phyloP scores from a whole-genome alignment of 2,113 vertebrate genomes.

The Clinocottus analis region DNA sequence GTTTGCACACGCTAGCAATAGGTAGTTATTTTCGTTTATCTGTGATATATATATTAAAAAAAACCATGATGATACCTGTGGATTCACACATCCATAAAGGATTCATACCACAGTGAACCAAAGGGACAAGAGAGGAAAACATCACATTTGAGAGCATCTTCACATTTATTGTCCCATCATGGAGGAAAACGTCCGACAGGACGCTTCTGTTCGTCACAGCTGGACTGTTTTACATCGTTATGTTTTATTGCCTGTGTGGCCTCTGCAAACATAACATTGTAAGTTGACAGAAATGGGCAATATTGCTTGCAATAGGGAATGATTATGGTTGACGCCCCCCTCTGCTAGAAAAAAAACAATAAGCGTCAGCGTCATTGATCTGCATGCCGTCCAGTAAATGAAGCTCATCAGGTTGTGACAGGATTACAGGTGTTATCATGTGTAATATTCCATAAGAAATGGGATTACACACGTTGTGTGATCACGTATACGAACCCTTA shows the following conservation, averaged over 20 bases:
- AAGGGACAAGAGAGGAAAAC: neutral
- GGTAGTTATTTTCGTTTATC: neutral
- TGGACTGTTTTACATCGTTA: neutral
- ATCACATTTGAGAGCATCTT: neutral
- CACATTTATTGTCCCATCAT: too few relatives aligned
- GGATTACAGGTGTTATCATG: neutral
- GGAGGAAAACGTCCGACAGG: too few relatives aligned
- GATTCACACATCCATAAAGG: neutral
- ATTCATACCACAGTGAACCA: neutral
- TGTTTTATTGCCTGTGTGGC: neutral
- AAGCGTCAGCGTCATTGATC: neutral
- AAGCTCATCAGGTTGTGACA: slow-evolving; percentile 3
- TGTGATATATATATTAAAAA: neutral
- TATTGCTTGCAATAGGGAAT: neutral
- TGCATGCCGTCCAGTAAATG: slow-evolving; percentile 36
- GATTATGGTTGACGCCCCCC: neutral
- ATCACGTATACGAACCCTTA: slow-evolving; percentile 25
- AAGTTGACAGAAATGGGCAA: neutral
- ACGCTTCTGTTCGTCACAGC: neutral
- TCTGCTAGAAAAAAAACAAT: neutral
- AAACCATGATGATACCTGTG: neutral
- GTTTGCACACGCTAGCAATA: slow-evolving; percentile 6
- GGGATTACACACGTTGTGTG: neutral
- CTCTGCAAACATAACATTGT: neutral
- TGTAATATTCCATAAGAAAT: too few relatives aligned